These are phyloP conservation scores for Coelinius sp. DNA, from an alignment of 2,888 invertebrate genomes.

Conservation along the genomic window DNA sequence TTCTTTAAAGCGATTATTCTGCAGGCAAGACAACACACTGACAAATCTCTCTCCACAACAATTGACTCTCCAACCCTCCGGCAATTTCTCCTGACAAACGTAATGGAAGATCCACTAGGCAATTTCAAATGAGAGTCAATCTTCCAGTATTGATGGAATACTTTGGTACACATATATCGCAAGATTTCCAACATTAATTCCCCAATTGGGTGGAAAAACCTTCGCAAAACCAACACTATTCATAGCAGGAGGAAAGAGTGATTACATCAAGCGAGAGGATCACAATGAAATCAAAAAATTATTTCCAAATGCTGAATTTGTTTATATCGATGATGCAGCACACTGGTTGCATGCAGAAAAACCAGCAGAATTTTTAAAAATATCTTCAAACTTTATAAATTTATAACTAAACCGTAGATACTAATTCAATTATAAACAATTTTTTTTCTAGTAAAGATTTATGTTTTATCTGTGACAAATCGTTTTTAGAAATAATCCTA, in stretches of 20 bases:
- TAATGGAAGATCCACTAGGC: conserved; percentile 78
- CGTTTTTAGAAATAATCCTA: background rate
- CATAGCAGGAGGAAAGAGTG: conserved; percentile 86
- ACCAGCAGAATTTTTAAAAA: conserved; percentile 82
- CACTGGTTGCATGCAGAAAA: conserved; percentile 97
- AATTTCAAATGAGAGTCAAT: conserved; percentile 84
- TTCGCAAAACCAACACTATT: conserved; percentile 73
- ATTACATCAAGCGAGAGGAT: conserved; percentile 80
- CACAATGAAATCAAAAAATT: conserved; percentile 77
- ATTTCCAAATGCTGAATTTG: conserved; percentile 81
- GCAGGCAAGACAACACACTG: conserved; percentile 80
- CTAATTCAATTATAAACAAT: too few species aligned
- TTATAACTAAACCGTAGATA: background rate
- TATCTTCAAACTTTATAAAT: conserved; percentile 77
- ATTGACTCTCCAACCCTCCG: conserved; percentile 76
- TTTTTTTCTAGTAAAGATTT: background rate
- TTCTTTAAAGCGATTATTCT: too few species aligned
- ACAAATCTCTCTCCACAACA: conserved; percentile 76
- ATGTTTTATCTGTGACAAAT: background rate
- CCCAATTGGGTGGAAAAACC: too few species aligned
- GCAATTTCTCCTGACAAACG: conserved; percentile 87
- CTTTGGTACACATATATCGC: conserved; percentile 77
- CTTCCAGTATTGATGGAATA: conserved; percentile 80
- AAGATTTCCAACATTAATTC: conserved; percentile 40
- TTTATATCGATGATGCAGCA: conserved; percentile 84